A percentile compares a stretch with the other conserved stretches of the same genome.
Conservation (phyloP, 2,888 invertebrate genomes). For the Linnaemya vulpina region DNA sequence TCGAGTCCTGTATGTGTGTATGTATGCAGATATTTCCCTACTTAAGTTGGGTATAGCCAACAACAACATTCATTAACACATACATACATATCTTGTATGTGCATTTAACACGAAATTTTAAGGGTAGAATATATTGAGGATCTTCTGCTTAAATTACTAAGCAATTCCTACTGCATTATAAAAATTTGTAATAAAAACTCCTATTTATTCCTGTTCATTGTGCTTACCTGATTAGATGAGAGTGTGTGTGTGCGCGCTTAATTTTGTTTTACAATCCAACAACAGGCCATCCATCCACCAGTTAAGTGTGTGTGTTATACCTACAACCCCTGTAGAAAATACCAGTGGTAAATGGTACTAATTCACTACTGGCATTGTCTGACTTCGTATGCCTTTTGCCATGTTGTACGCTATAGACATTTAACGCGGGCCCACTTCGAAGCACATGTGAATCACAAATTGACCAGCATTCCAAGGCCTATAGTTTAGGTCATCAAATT, state of each 20-base stretch:
- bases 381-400: too few species aligned
- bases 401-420: too few species aligned
- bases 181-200: slow-evolving; percentile 35
- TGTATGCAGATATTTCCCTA: background rate
- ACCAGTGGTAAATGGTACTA: too few species aligned
- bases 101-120: too few species aligned
- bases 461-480: too few species aligned
- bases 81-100: background rate
- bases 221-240: slow-evolving; percentile 33
- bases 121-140: slow-evolving; percentile 23
- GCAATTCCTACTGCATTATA: slow-evolving; percentile 47
- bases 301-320: background rate
- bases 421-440: too few species aligned
- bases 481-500: too few species aligned
- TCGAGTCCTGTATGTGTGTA: background rate
- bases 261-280: slow-evolving; percentile 53
- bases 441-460: too few species aligned
- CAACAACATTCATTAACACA: background rate
- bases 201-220: slow-evolving; percentile 40
- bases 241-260: slow-evolving; percentile 23
- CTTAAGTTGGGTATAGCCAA: background rate
- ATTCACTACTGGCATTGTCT: too few species aligned
- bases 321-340: too few species aligned
- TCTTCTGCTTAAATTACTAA: slow-evolving; percentile 10
- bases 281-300: slow-evolving; percentile 24